Conservation (phyloP, 2,113 vertebrate genomes). For the Seriola quinqueradiata region DNA sequence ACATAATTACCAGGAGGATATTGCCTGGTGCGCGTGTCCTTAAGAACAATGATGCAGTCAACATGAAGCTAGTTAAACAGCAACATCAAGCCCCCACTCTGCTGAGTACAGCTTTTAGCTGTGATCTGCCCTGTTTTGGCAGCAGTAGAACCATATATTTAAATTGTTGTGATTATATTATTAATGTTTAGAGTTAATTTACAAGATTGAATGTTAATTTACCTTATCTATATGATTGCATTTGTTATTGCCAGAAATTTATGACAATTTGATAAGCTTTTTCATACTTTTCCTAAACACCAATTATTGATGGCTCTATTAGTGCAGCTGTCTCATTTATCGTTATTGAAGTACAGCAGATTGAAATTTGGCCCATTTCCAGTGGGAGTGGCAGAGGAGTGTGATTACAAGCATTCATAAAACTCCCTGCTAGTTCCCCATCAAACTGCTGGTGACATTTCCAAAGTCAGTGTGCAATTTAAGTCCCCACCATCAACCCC, state of each 20-base stretch:
- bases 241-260: conserved; percentile 18
- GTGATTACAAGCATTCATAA: conserved; percentile 47
- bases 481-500: background rate
- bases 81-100: conserved; percentile 9
- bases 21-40: conserved; percentile 35
- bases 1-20: conserved; percentile 49
- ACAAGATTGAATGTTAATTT: conserved; percentile 2
- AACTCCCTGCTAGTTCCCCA: conserved; percentile 31
- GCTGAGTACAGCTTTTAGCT: conserved; percentile 25
- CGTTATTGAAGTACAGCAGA: conserved; percentile 46
- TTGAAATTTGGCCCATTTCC: conserved; percentile 43
- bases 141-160: background rate
- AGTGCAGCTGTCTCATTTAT: conserved; percentile 37
- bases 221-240: background rate
- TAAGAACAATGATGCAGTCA: conserved; percentile 48
- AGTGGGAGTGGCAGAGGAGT: conserved; percentile 39
- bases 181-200: background rate
- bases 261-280: conserved; percentile 29
- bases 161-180: background rate
- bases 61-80: conserved; percentile 21
- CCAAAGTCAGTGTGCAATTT: conserved; percentile 32
- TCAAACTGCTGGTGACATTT: conserved; percentile 36
- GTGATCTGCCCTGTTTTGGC: conserved; percentile 14
- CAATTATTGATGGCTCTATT: conserved; percentile 46
- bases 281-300: conserved; percentile 20